Conservation (phyloP, 2,888 invertebrate species). For the Ferdinandea cuprea region DNA sequence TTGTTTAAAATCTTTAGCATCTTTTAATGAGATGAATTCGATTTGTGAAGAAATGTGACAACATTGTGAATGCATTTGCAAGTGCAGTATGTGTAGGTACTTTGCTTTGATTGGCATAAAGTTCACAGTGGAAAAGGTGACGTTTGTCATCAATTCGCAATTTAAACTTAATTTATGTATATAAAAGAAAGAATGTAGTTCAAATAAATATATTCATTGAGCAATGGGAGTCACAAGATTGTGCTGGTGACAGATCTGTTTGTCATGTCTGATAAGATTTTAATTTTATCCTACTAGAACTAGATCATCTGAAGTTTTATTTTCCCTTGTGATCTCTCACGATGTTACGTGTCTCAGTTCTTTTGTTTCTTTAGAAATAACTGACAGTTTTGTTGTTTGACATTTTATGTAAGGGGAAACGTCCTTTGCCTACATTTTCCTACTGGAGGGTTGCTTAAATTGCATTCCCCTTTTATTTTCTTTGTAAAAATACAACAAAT, state of each 20-base stretch:
- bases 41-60: slow-evolving; percentile 55
- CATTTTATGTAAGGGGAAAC: neutral
- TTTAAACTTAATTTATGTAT: slow-evolving; percentile 42
- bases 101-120: slow-evolving; percentile 19
- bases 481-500: neutral
- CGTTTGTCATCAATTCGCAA: slow-evolving; percentile 29
- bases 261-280: slow-evolving; percentile 52
- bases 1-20: neutral
- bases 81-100: slow-evolving; percentile 43
- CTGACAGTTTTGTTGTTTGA: neutral
- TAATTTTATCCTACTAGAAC: slow-evolving; percentile 17
- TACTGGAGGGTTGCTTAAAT: neutral
- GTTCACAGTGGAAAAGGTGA: slow-evolving; percentile 20
- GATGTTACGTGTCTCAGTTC: slow-evolving; percentile 21
- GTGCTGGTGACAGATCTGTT: slow-evolving; percentile 10
- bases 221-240: slow-evolving; percentile 42
- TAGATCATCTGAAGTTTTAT: slow-evolving; percentile 1
- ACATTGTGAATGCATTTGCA: slow-evolving; percentile 59
- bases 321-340: slow-evolving; percentile 26
- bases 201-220: slow-evolving; percentile 5
- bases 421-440: neutral
- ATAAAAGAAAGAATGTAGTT: too few species aligned
- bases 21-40: slow-evolving; percentile 10
- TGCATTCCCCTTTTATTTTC: neutral
- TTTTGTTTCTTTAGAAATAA: neutral